phyloP scores from a whole-genome alignment of 2,888 invertebrate genomes.

The Sericinus montela region DNA sequence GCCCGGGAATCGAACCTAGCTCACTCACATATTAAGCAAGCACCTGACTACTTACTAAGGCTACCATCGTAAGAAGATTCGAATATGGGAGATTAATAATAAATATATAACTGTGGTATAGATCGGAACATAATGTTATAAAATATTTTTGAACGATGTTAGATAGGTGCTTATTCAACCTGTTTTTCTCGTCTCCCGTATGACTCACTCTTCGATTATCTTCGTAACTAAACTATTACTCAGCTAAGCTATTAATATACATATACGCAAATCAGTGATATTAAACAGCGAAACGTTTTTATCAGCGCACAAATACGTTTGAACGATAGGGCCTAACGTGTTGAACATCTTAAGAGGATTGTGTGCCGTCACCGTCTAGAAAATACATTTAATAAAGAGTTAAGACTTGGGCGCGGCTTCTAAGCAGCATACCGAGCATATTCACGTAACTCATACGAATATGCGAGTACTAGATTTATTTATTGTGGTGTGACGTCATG shows the following conservation, averaged over 20 bases:
- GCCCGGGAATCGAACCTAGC: too few species aligned
- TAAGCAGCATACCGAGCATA: constrained; percentile 12
- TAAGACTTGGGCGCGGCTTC: constrained; percentile 24
- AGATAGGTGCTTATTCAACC: constrained; percentile 1
- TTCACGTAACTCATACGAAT: constrained; percentile 19
- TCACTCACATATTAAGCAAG: too few species aligned
- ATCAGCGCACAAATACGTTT: background rate
- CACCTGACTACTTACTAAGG: too few species aligned
- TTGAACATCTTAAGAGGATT: constrained; percentile 3
- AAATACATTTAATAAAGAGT: constrained; percentile 21
- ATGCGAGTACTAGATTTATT: constrained; percentile 31
- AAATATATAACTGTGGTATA: too few species aligned
- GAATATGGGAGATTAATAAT: too few species aligned
- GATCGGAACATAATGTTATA: too few species aligned
- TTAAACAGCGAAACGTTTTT: constrained; percentile 6
- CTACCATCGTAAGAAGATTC: too few species aligned
- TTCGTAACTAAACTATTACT: constrained; percentile 5
- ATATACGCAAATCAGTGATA: constrained; percentile 6
- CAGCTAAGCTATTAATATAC: constrained; percentile 11
- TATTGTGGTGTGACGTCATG: constrained; percentile 58
- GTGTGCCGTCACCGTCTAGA: constrained; percentile 17
- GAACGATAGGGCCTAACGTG: constrained; percentile 1
- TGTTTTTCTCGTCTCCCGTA: background rate
- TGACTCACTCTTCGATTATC: constrained; percentile 10
- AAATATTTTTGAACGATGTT: constrained; percentile 8